Evolutionary conservation across 2,888 invertebrate genomes (phyloP), one percentile per base, ranked within the genome.

Genomic region (Chrysolina americana): DNA sequence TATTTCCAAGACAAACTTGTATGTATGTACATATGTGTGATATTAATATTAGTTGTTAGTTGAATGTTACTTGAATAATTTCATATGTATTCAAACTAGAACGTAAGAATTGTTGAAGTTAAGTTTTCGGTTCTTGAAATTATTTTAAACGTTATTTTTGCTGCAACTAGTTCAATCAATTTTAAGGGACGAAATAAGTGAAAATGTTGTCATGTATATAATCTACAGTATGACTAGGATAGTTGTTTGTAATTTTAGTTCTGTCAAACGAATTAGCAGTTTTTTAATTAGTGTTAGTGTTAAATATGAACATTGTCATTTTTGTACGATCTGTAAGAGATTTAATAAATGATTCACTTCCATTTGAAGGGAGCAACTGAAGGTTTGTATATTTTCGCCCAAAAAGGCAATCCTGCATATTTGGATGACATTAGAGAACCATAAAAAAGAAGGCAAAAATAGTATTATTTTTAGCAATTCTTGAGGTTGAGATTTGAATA

Each of bases 11-110:
- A 17, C 48, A 48, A 17, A 8, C 48, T 48, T 48, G 48, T 48
- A 17, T 48, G 17, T 48, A 48, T 48, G 17, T 17, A 48, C 17
- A 8, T 48, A 48, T 17, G 48, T 48, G 48, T 48, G 48, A 48
- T 48, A 48, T 48, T 48, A 48, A 48, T 48, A 48, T 17, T 48
- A 48, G n/a, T 48, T 48, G 48, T 48, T 48, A 48, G 48, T 48
- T 6, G 17, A 48, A 17, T 48, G 48, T 48, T 48, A 48, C 48
- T 10, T 17, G 17, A 2, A 48, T 48, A 17, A 48, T 8, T 17
- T 48, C n/a, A 36, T 36, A n/a, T 17, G 17, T 48, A 48, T 48
- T 48, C 17, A 17, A 17, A 17, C 48, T 48, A 17, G 17, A 17
- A 48, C 10, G 10, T 10, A 17, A 48, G 48, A 17, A 48, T 48